Base-by-base conservation (phyloP, 2,797 vertebrate genomes). In the Columba guinea region DNA sequence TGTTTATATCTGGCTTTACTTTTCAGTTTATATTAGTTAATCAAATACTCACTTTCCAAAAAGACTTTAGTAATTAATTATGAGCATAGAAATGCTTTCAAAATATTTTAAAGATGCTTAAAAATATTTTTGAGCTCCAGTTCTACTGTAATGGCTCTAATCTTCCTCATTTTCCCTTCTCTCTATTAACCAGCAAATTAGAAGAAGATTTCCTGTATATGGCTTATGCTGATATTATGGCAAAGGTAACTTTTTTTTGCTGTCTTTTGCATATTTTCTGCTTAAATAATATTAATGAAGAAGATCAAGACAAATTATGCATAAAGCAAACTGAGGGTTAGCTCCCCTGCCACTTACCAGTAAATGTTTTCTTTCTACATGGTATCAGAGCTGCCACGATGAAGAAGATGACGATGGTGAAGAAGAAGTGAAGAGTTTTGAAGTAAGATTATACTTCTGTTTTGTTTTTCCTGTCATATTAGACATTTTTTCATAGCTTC, bases 211-310 rank as follows among this genome's bases (percentile, higher is more conserved):
- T 98, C 87, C 98, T 99, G 69, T 99, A 99, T 96, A 99, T 99
- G 99, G 99, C 99, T 18, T 99, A 99, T 82, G 99, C 99, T 96
- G 99, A 99, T 96, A 99, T 99, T 96, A 99, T 99, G 99, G 99
- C 99, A 78, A 99, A 99, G 98, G 99, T 99, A 98, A 95, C 20
- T 87, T 35, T 21, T 35, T 21, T 84, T 89, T 49, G 19, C 27
- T 46, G 28, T 70, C 53, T 92, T 64, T 80, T 84, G 34, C 18
- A 35, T 65, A 13, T 68, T 39, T 89, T 73, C 34, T 68, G 13
- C 87, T 94, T 93, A 71, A 87, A 81, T 90, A 34, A 87, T 65
- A 14, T 67, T 69, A 24, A 6, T 51, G 14, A 80, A 27, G 27
- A 34, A 34, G 13, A 51, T 77, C 28, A 75, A 69, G 41, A 73